Percentiles rank a stretch among this genome's conserved stretches.
These are phyloP conservation scores for Onychomys torridus DNA, from an alignment of 2,797 vertebrate species.

Conservation along the genomic window DNA sequence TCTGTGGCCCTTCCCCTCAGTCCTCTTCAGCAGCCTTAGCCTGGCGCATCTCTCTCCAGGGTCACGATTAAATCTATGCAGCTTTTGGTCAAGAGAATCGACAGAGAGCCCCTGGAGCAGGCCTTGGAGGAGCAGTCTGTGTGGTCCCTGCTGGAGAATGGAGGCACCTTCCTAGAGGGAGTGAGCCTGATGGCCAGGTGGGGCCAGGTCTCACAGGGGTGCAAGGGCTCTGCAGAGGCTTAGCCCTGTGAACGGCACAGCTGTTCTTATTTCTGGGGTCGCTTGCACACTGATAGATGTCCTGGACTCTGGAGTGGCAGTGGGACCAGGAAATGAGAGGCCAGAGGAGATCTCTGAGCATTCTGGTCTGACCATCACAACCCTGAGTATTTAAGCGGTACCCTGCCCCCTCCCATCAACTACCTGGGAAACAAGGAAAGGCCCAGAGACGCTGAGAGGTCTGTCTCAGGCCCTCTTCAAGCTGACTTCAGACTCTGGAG, in stretches of 20 bases:
- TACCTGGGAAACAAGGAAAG: not conserved
- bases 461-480: rapidly evolving
- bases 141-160: constrained; percentile 67
- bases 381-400: not conserved
- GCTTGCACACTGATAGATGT: rapidly evolving
- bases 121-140: constrained; percentile 55
- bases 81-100: constrained; percentile 53
- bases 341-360: not conserved
- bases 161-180: constrained; percentile 68
- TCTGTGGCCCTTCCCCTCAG: rapidly evolving
- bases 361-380: not conserved
- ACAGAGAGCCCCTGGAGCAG: not conserved
- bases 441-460: not conserved
- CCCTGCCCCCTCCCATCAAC: not conserved
- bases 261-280: not conserved
- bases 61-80: constrained; percentile 63
- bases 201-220: not conserved
- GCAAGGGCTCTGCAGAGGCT: not conserved
- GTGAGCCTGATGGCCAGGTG: constrained; percentile 77
- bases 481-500: not conserved
- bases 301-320: not conserved
- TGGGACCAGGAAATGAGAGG: not conserved
- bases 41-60: not conserved
- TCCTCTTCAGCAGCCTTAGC: not conserved
- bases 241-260: rapidly evolving